Percentiles rank a stretch among this genome's conserved stretches.
These are phyloP conservation scores for Myotis brandtii DNA, from an alignment of 2,113 vertebrate species.

Conservation along the genomic window DNA sequence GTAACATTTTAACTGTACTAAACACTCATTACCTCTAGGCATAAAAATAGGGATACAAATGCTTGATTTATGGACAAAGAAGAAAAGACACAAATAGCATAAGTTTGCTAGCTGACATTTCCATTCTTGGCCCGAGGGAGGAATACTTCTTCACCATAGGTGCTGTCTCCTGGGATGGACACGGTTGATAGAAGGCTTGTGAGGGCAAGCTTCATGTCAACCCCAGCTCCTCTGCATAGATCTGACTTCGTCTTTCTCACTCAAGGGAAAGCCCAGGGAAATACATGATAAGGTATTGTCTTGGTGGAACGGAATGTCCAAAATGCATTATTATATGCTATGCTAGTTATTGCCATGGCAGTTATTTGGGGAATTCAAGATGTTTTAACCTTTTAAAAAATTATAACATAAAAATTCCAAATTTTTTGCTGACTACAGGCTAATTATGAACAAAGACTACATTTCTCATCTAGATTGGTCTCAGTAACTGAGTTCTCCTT, in stretches of 20 bases:
- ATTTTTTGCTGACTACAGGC: not conserved
- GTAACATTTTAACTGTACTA: not conserved
- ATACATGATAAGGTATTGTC: too few species aligned
- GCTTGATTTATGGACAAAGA: not conserved
- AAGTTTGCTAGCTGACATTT: not conserved
- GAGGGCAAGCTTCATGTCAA: not conserved
- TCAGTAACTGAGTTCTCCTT: not conserved
- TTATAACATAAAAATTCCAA: not conserved
- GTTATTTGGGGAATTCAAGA: not conserved
- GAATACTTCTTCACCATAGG: not conserved
- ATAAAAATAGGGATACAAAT: not conserved
- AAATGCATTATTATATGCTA: not conserved
- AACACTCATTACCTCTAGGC: not conserved
- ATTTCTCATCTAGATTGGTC: not conserved
- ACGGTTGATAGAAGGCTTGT: not conserved
- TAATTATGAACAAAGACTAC: not conserved
- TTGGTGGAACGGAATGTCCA: not conserved
- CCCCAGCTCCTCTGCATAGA: rapidly evolving
- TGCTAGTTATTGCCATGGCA: not conserved
- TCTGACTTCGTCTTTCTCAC: not conserved
- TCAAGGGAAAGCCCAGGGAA: not conserved
- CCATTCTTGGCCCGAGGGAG: not conserved
- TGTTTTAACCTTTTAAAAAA: not conserved
- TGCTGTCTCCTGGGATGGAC: not conserved
- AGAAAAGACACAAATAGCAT: not conserved